Evolutionary conservation across 2,888 invertebrate species (phyloP).

Genomic region (Drosophila rellima): DNA sequence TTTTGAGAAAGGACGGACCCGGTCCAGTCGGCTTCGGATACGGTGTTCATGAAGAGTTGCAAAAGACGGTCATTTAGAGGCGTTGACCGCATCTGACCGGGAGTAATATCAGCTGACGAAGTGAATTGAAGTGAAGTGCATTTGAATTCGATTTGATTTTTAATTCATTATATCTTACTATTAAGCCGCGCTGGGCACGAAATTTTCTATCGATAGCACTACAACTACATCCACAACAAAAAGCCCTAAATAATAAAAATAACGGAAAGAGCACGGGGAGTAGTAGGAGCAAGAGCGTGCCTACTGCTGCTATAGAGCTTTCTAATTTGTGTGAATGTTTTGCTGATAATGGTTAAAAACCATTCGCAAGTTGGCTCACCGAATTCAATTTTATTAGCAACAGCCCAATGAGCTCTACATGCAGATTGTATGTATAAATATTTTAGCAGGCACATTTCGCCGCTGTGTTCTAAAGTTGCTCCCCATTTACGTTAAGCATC

Average conservation of each 20-base stretch:
- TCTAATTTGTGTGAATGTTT: background rate
- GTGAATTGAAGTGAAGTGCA: slow-evolving; percentile 3
- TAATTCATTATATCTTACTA: too few relatives aligned
- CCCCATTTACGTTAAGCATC: background rate
- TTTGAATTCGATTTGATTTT: slow-evolving; percentile 19
- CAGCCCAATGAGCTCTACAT: background rate
- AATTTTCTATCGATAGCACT: too few relatives aligned
- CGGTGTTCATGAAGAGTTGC: slow-evolving; percentile 45
- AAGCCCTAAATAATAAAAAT: too few relatives aligned
- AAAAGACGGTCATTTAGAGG: slow-evolving; percentile 43
- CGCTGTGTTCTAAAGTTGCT: background rate
- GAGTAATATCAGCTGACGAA: background rate
- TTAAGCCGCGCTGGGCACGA: too few relatives aligned
- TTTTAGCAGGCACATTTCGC: slow-evolving; percentile 5
- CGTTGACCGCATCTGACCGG: slow-evolving; percentile 37
- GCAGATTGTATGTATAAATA: slow-evolving; percentile 7
- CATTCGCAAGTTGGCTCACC: background rate
- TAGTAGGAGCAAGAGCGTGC: too few relatives aligned
- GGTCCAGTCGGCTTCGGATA: background rate
- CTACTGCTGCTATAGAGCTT: background rate
- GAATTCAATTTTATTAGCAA: slow-evolving; percentile 1
- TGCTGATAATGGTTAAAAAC: background rate
- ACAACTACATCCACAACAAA: too few relatives aligned
- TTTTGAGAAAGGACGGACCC: slow-evolving; percentile 26
- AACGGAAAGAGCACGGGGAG: too few relatives aligned